These are phyloP conservation scores for Diplazon laetatorius DNA, from an alignment of 2,888 invertebrate genomes.

Conservation along the genomic window DNA sequence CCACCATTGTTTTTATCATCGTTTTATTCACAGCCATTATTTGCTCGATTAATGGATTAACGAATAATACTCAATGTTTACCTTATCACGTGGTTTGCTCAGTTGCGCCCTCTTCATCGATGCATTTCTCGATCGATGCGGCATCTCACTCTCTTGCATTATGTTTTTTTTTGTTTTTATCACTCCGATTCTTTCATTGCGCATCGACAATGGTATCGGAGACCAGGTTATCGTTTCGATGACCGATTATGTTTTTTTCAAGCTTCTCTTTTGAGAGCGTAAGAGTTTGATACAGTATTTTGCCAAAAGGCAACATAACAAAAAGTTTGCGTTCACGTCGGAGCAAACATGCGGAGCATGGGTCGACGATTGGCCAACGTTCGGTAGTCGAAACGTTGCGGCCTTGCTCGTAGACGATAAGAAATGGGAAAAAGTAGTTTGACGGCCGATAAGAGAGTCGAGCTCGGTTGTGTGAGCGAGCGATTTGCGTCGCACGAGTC, in stretches of 20 bases:
- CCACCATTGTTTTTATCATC: not conserved
- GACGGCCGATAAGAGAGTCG: not conserved
- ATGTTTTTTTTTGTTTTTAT: not conserved
- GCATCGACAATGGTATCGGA: too few species aligned
- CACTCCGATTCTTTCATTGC: not conserved
- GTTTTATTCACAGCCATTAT: too few species aligned
- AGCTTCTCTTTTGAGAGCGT: too few species aligned
- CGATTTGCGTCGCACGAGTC: not conserved
- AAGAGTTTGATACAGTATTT: too few species aligned
- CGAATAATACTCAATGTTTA: conserved; percentile 15
- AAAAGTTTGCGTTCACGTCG: too few species aligned
- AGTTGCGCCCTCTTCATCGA: not conserved
- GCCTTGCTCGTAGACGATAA: too few species aligned
- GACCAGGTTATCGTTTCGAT: too few species aligned
- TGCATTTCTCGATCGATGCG: not conserved
- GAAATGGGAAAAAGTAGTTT: not conserved
- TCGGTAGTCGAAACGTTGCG: too few species aligned
- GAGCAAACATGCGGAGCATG: too few species aligned
- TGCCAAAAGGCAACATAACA: too few species aligned
- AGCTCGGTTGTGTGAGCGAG: not conserved
- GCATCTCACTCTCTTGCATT: not conserved
- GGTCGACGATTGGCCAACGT: too few species aligned
- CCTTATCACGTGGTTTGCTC: conserved; percentile 3
- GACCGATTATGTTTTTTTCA: too few species aligned
- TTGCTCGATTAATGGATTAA: not conserved